Conservation (phyloP, 2,797 vertebrate species). For the Anomalospiza imberbis region DNA sequence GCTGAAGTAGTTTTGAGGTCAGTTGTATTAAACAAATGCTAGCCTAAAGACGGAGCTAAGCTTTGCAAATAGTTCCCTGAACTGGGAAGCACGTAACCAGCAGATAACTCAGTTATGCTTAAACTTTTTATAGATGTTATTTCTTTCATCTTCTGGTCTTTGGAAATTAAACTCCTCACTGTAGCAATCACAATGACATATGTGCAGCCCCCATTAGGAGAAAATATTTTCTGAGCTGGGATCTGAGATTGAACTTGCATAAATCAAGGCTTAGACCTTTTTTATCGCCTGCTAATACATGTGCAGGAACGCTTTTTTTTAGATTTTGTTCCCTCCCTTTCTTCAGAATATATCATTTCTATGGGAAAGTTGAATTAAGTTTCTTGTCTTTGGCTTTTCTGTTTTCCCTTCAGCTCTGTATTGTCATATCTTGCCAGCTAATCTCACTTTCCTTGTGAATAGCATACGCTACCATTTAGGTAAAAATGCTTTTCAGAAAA, state of each 20-base stretch:
- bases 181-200: neutral
- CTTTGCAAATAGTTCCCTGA: constrained; percentile 12
- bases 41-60: constrained; percentile 6
- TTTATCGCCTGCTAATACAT: neutral
- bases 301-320: neutral
- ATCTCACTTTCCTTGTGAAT: neutral
- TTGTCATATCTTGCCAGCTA: neutral
- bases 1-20: constrained; percentile 4
- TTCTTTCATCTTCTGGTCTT: constrained; percentile 5
- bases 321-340: fast-evolving
- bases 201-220: neutral
- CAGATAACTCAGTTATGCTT: neutral
- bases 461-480: constrained; percentile 10
- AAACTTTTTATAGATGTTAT: neutral
- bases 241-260: neutral
- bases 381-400: neutral
- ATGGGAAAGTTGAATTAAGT: neutral
- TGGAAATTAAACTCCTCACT: neutral
- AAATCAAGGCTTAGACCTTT: neutral
- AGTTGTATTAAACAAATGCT: constrained; percentile 3
- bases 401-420: neutral
- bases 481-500: constrained; percentile 29
- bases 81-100: neutral
- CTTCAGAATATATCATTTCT: neutral
- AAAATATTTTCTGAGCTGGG: neutral